These are phyloP conservation scores for Sclerurus mexicanus DNA, from an alignment of 2,113 vertebrate genomes.

Conservation along the genomic window DNA sequence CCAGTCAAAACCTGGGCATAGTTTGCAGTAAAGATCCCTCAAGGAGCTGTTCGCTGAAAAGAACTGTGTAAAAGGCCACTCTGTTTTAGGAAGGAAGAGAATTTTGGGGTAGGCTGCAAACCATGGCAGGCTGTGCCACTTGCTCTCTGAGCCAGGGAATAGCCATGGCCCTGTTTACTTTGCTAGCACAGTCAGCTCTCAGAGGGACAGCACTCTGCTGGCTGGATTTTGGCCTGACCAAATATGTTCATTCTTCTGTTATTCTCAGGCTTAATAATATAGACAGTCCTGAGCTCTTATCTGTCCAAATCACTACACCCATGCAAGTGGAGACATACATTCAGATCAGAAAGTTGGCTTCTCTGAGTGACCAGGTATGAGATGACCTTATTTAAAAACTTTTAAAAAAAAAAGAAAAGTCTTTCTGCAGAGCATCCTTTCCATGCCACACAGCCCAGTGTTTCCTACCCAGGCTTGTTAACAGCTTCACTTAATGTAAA, in stretches of 20 bases:
- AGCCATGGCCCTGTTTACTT: neutral
- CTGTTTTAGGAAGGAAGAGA: neutral
- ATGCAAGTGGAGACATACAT: neutral
- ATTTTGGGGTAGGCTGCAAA: neutral
- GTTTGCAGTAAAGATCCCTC: neutral
- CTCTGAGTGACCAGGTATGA: neutral
- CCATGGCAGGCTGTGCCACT: neutral
- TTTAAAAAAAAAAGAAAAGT: neutral
- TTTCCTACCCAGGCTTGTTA: neutral
- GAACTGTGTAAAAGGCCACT: neutral
- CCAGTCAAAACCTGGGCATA: neutral
- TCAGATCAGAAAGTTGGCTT: neutral
- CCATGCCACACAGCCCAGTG: rapidly evolving
- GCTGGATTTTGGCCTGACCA: neutral
- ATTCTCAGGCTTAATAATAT: neutral
- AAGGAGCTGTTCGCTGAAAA: neutral
- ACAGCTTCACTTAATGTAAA: neutral
- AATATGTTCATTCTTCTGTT: neutral
- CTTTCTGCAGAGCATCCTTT: neutral
- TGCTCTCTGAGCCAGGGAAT: neutral
- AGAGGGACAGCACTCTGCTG: neutral
- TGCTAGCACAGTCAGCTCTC: neutral
- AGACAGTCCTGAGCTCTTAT: neutral
- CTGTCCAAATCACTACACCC: neutral
- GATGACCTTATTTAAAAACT: neutral